Evolutionary conservation across 2,113 vertebrate genomes (phyloP), one percentile per base, ranked within the genome.

Genomic region (Gnathochromis pfefferi): DNA sequence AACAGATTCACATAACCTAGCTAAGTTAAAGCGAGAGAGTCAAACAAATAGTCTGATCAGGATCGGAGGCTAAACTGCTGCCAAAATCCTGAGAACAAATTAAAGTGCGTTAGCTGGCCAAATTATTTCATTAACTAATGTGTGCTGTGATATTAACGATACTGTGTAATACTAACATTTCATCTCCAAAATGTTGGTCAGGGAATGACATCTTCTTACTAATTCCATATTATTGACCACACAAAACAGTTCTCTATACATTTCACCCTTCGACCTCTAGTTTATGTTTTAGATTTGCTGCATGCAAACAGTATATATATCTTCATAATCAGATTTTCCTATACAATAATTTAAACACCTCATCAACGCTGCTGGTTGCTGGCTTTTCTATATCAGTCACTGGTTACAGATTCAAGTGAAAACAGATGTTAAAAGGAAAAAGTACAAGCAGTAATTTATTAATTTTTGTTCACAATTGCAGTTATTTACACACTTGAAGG

Each of bases 341-440:
- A 13, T 21, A 0, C 12, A 70, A 9, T 70, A 23, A 4, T 70
- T 70, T 70, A 9, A 70, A 23, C 35, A 70, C 2, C 63, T 23
- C n/a, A 14, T 23, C 5, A 70, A 14, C 0, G 0, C 7, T 40
- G 33, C 35, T 70, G 63, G 63, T 68, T 42, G 63, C 26, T 28
- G 9, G 17, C 23, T 19, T 49, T 49, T 75, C 70, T 49, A 26
- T 28, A 19, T 78, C 70, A 78, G 5, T 49, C 2, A 2, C 70
- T 75, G 40, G 42, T 75, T 47, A 7, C 42, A 6, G 42, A 1
- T 28, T 78, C 26, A 31, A 49, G 1, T 78, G 26, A 31, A 78
- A 78, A 31, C 17, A 8, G 23, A 78, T 49, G 70, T 49, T 78
- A 78, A 31, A 49, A 75, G 26, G 16, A 78, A 49, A 49, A 75